Evolutionary conservation across 2,888 invertebrate species (phyloP), one percentile per base, ranked within the genome.

Genomic region (Dioctria linearis): DNA sequence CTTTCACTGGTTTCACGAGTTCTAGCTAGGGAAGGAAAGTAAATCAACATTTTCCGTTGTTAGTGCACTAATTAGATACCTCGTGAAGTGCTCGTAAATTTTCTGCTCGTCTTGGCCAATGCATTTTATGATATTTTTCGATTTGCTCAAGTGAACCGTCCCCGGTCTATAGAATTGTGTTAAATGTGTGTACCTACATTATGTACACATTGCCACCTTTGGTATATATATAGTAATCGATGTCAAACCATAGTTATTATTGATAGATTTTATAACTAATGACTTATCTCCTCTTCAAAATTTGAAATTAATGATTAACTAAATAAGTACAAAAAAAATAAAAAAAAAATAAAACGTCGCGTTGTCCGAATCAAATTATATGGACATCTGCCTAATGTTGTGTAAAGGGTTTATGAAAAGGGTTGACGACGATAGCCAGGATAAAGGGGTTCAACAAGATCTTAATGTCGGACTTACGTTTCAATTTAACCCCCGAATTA

Each of bases 351-450:
- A 25, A 76, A 76, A 5, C 42, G 11, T n/a, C 43, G 37, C 43
- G 51, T 63, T 63, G 49, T 0, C 61, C 76, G 63, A 63, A 76
- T 63, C 49, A 76, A 76, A 76, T 76, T 76, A 63, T 25, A 25
- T 61, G 76, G 61, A 76, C 76, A 76, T 76, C 76, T 76, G 76
- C 63, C 46, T 61, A 76, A 76, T 76, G 43, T 76, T 49, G 63
- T 61, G 76, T 46, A 40, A 63, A 76, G 49, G 76, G 76, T 8
- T 76, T 76, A 76, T 76, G 76, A 76, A 63, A 76, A 76, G 63
- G 63, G 63, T 76, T 61, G 63, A 61, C 49, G 76, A 37, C 25
- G 37, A 0, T 25, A 25, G 25, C 25, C 25, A 1, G 25, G 25
- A 25, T 25, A 25, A 25, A 76, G 49, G 73, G 73, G 42, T 59